Base-by-base conservation (phyloP, 35 echinoderm and acorn worm genomes). In the Heliocidaris tuberculata region DNA sequence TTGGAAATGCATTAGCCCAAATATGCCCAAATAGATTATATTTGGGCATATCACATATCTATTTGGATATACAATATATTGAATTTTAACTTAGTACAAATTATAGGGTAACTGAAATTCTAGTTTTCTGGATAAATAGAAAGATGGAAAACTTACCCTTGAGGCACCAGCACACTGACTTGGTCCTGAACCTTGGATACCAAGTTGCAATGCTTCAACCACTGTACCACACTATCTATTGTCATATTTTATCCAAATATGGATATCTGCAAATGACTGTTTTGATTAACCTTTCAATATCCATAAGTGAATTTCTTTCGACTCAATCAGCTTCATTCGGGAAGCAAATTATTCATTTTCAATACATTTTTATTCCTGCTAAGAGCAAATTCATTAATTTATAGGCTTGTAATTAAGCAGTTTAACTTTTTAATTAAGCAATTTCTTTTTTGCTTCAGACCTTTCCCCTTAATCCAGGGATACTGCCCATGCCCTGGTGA, bases 1-100 rank as follows among this genome's bases (percentile, higher is more conserved):
- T n/a, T 78, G n/a, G n/a, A n/a, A n/a, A 78, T 78, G 65, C 65
- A 78, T 78, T 78, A 78, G 27, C 65, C 65, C 65, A 78, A 78
- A 78, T 78, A 78, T 78, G 65, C 27, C 65, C 65, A 78, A 78
- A 78, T 78, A 78, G 65, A 78, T 78, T 78, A n/a, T 78, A 78
- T 27, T 78, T 78, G 21, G 19, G 21, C 65, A 21, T 29, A 78
- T 78, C 65, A n/a, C 19, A 24, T n/a, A 78, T 21, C 21, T 78
- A 24, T 78, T 5, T 78, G 3, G 27, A 8, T 78, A 7, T 78
- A n/a, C 8, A n/a, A n/a, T 27, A 19, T 29, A n/a, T n/a, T 78
- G 2, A 56, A 9, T 56, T 42, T 42, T 42, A 56, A 10, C 52
- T 78, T 19, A n/a, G 27, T 19, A 78, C 65, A 78, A 78, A 78